Conservation (phyloP, 2,888 invertebrate species). For the Nomada fabriciana region DNA sequence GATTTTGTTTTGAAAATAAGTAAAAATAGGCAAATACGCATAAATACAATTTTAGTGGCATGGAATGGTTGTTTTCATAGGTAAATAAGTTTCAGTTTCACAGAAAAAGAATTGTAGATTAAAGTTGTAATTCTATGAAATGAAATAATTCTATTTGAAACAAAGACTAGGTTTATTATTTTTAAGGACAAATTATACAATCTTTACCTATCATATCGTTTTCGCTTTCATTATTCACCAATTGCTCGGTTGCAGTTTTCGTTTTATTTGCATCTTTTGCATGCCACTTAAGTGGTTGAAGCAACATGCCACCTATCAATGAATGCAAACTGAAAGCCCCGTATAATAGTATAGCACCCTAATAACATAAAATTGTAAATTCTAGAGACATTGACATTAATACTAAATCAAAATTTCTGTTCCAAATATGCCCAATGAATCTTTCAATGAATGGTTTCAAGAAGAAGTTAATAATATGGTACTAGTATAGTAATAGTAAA, state of each 20-base stretch:
- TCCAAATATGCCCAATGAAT: too few relatives aligned
- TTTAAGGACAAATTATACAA: neutral
- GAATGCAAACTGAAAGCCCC: slow-evolving; percentile 88
- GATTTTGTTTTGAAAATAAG: too few relatives aligned
- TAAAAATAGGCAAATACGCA: too few relatives aligned
- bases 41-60: too few relatives aligned
- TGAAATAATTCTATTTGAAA: too few relatives aligned
- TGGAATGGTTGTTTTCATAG: too few relatives aligned
- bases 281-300: slow-evolving; percentile 90
- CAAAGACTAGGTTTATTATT: neutral
- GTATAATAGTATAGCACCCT: slow-evolving; percentile 88
- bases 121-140: too few relatives aligned
- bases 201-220: neutral
- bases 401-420: neutral
- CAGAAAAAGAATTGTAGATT: too few relatives aligned
- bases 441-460: too few relatives aligned
- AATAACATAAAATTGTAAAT: slow-evolving; percentile 32
- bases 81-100: too few relatives aligned
- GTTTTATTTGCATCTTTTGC: slow-evolving; percentile 79
- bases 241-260: neutral
- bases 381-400: neutral
- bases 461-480: too few relatives aligned
- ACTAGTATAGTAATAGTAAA: too few relatives aligned
- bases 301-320: slow-evolving; percentile 86
- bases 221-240: slow-evolving; percentile 23